Base-by-base conservation (phyloP, 2,888 invertebrate species). In the Phragmatobia fuliginosa region DNA sequence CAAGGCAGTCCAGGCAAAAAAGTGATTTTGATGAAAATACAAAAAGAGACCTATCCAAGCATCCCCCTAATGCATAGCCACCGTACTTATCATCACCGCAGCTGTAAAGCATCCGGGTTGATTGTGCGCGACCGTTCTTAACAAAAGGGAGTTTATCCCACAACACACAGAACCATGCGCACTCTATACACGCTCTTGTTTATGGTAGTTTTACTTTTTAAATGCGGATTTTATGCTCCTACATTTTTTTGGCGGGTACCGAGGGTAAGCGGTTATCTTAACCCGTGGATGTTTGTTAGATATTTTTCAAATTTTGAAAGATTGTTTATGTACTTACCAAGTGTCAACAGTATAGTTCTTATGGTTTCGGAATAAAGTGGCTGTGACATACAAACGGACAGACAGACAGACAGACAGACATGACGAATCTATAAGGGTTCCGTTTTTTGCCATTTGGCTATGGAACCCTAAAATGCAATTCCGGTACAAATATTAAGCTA, bases 81-180 rank as follows among this genome's bases (percentile, higher is more conserved):
- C 82, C 76, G 66, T 69, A 82, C 72, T 76, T 83, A 80, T 76
- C 85, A 82, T 81, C 83, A 79, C 66, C 64, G 83, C 85, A 85
- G 85, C 83, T 85, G 85, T 76, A 80, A 78, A 70, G 67, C 83
- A 84, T 84, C 85, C 85, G 85, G 85, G 85, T 79, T 64, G 61
- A 76, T 81, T 81, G 76, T 81, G 45, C 32, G 56, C 60, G 64
- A 64, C 60, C 62, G 65, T 68, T 68, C 45, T 38, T 49, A 41
- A 78, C 76, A 82, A 81, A 76, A 72, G 76, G 78, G 76, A 76
- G 72, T 73, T 74, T 78, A 71, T 82, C 82, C 82, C 58, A 66
- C 38, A 31, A 25, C 32, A 80, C 69, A 75, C 67, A 71, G 70
- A 82, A 75, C 78, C 74, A 75, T 80, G 70, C 49, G 25, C 63